These are phyloP conservation scores for Tachyglossus aculeatus DNA, from an alignment of 2,797 vertebrate species.

Conservation along the genomic window DNA sequence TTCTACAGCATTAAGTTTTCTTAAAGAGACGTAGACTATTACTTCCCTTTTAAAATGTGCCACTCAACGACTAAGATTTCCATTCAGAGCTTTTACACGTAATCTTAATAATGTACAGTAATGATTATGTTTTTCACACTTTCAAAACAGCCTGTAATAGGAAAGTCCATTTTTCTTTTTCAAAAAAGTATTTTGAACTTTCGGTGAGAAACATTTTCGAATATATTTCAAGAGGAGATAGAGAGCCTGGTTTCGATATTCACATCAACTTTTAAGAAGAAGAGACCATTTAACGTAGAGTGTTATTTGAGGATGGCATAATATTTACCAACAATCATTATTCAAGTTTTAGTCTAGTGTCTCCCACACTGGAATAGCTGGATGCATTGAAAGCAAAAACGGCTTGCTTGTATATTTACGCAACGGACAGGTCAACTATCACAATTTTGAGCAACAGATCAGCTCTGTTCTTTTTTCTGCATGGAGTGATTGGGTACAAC, in stretches of 20 bases:
- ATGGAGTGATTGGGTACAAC: too few relatives aligned
- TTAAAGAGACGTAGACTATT: slow-evolving; percentile 45
- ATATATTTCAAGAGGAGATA: slow-evolving; percentile 29
- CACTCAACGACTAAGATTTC: slow-evolving; percentile 50
- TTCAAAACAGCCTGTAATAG: slow-evolving; percentile 38
- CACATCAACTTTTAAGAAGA: neutral
- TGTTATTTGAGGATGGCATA: slow-evolving; percentile 14
- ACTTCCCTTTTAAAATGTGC: slow-evolving; percentile 56
- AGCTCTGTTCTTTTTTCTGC: too few relatives aligned
- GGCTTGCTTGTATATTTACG: too few relatives aligned
- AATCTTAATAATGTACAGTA: slow-evolving; percentile 58
- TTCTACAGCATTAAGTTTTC: slow-evolving; percentile 55
- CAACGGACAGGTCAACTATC: too few relatives aligned
- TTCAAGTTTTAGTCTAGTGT: slow-evolving; percentile 10
- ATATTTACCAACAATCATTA: slow-evolving; percentile 18
- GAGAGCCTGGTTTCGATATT: neutral
- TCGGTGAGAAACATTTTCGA: slow-evolving; percentile 30
- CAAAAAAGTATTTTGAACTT: slow-evolving; percentile 38
- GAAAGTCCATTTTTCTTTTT: slow-evolving; percentile 45
- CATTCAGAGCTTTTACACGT: slow-evolving; percentile 57
- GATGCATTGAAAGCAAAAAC: neutral
- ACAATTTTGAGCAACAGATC: too few relatives aligned
- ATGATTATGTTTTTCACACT: slow-evolving; percentile 48
- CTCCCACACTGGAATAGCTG: slow-evolving; percentile 19
- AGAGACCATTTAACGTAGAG: slow-evolving; percentile 1